Base-by-base conservation (phyloP, 1,140 invertebrate genomes). In the Pectinophora gossypiella region DNA sequence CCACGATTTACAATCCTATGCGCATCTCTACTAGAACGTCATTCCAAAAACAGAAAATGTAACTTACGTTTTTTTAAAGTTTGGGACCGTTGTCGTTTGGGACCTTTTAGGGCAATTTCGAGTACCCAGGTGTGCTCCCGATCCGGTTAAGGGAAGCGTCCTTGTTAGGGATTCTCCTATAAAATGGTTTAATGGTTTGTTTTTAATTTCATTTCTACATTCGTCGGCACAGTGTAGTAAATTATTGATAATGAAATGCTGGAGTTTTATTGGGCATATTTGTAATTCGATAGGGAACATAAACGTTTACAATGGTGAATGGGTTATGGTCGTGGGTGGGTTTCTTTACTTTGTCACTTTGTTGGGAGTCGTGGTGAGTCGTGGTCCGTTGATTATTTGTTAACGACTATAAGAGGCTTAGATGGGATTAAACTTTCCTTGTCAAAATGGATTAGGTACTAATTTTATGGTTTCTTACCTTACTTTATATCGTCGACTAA, bases 121-220 rank as follows among this genome's bases (percentile, higher is more conserved):
- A 85, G 83, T 84, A 82, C 83, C 83, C 83, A 86, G 83, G 83
- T 86, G 83, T 83, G 83, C 76, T 84, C 80, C 83, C 77, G 81
- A 86, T 83, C 83, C 81, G 78, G 83, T 86, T 86, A 86, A 85
- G 79, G 76, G 80, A 81, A 83, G 81, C 75, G 72, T 81, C 83
- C 79, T 85, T 85, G 83, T 86, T 85, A 85, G 76, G 72, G 76
- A 83, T 73, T 86, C 78, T 79, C 80, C 72, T 80, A 81, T 80
- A 74, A 84, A 83, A 85, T 85, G 76, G 76, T 83, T 82, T 83
- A 85, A 86, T 86, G 81, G 83, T 86, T 86, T 86, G 83, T 86
- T 86, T 83, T 84, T 84, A 84, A 86, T 86, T 84, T 84, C 75
- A 81, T 77, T 84, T 82, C 76, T 76, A 80, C 65, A 74, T 77